A percentile compares a stretch with the other conserved stretches of the same genome.
Evolutionary conservation across 2,888 invertebrate genomes (phyloP).

Genomic region (Heteromurus nitidus): DNA sequence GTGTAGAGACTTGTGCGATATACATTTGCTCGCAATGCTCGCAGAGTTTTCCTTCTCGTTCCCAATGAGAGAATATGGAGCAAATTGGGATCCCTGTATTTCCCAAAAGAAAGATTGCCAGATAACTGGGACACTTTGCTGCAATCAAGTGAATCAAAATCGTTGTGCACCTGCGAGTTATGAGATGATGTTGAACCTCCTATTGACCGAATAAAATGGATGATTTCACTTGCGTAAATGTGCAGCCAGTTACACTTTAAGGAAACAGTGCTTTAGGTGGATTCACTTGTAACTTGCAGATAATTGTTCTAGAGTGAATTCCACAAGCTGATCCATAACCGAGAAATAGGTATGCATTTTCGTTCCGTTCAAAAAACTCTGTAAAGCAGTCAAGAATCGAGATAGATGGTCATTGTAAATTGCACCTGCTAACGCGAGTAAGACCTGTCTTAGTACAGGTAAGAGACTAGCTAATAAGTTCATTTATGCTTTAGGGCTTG

Average conservation of each 20-base stretch:
- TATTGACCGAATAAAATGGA: not conserved
- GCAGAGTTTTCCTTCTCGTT: no score
- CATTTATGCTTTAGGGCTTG: slow-evolving; percentile 32
- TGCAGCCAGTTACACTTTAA: not conserved
- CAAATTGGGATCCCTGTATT: slow-evolving; percentile 6
- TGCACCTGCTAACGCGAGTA: no score
- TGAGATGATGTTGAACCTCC: not conserved
- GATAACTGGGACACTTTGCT: not conserved
- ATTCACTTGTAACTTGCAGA: no score
- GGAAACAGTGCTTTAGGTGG: no score
- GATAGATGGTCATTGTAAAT: no score
- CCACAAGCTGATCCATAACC: no score
- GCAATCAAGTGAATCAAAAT: not conserved
- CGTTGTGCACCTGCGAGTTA: not conserved
- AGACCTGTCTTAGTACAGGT: no score
- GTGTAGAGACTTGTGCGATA: not conserved
- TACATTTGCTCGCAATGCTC: slow-evolving; percentile 11
- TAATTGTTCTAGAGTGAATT: no score
- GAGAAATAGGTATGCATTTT: no score
- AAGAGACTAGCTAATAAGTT: no score
- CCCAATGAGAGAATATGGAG: not conserved
- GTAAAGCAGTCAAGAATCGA: no score
- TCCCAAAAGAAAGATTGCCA: slow-evolving; percentile 5
- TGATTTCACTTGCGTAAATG: not conserved
- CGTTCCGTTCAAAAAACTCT: no score